Conservation (phyloP, 1,140 invertebrate genomes). For the Heliconius himera region DNA sequence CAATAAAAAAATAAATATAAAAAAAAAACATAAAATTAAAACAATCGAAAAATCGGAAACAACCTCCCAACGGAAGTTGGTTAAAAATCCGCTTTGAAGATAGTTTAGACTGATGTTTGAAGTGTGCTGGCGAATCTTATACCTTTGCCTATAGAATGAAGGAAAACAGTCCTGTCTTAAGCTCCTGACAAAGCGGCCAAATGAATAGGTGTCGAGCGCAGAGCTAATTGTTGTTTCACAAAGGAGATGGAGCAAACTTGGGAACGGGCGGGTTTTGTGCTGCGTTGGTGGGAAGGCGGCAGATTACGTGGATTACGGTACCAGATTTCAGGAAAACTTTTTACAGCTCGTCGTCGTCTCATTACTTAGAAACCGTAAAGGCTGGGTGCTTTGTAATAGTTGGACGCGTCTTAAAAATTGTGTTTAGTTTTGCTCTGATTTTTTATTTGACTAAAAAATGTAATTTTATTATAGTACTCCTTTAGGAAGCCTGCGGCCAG, state of each 20-base stretch:
- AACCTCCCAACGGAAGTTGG: no score
- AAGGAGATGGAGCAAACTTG: constrained; percentile 52
- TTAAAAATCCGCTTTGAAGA: background rate
- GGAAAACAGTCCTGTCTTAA: constrained; percentile 52
- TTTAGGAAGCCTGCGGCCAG: no score
- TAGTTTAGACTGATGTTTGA: constrained; percentile 13
- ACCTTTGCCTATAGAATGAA: constrained; percentile 50
- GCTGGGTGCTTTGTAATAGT: background rate
- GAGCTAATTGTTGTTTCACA: constrained; percentile 70
- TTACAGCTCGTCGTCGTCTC: constrained; percentile 1
- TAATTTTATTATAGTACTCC: background rate
- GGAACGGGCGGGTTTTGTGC: constrained; percentile 48
- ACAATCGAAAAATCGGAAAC: no score
- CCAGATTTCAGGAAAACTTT: constrained; percentile 20
- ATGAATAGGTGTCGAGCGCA: constrained; percentile 75
- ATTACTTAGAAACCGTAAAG: constrained; percentile 6
- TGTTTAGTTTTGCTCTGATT: background rate
- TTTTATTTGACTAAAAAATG: background rate
- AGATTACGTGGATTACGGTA: constrained; percentile 27
- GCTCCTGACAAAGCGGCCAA: constrained; percentile 61
- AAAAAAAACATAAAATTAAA: no score
- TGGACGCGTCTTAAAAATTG: background rate
- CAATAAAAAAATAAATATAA: no score
- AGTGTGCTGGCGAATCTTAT: constrained; percentile 31
- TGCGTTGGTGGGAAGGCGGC: constrained; percentile 32